Base-by-base conservation (phyloP, 1,140 invertebrate species). In the Manduca sexta region DNA sequence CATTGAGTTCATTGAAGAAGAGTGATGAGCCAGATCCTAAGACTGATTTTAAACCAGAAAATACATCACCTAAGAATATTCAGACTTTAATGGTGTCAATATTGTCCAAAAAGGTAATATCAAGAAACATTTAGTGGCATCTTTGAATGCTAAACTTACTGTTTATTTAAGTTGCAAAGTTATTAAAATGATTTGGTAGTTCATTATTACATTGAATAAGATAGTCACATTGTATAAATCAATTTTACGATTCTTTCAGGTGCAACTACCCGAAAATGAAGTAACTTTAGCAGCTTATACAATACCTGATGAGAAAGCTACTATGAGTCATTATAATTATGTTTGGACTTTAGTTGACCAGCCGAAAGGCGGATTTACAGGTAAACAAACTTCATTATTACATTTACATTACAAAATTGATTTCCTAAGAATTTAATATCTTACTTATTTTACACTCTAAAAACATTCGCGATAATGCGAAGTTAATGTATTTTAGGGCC, bases 311-410 rank as follows among this genome's bases (percentile, higher is more conserved):
- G 92, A 93, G 66, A 88, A 90, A 50, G 86, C 88, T 17, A 91
- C 89, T 70, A 89, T 88, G 52, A 90, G 91, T 41, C 92, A 93
- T 72, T 97, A 97, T 73, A 93, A 92, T 57, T 98, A 97, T 85
- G 91, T 93, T 14, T 98, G 97, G 97, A 93, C 90, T 15, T 86
- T 97, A 10, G 87, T 97, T 29, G 91, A 92, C 47, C 91, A 95
- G 69, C 95, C 95, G 0, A 92, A 93, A 61, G 91, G 91, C 15
- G 93, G 93, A 40, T 89, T 88, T 76, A 89, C 88, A 66, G 89
- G 89, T 84, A 70, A 57, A 51, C 14, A 17, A 34, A 45, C 4
- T 5, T 26, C 8, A 26, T 5, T 26, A 26, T 26, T 5, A 26
- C 8, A 26, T 26, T 8, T 26, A 26, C 21, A 26, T 26, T n/a